phyloP scores from a whole-genome alignment of 2,888 invertebrate species.

The Taphrorychus bicolor region DNA sequence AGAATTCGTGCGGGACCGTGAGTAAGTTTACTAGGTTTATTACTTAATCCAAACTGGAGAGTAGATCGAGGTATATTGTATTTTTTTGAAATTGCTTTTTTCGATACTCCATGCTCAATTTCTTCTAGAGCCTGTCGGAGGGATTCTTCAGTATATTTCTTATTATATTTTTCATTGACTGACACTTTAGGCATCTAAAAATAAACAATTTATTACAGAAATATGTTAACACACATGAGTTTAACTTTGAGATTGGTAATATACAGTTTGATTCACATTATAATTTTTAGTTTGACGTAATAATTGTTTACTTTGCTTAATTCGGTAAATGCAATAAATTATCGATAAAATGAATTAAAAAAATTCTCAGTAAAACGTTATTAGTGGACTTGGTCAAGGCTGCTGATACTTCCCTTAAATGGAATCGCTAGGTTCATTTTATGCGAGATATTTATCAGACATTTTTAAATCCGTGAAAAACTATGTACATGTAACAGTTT shows the following conservation, averaged over 20 bases:
- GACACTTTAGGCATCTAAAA: not conserved
- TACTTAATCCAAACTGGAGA: constrained; percentile 23
- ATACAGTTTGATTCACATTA: not conserved
- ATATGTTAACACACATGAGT: not conserved
- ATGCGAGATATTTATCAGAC: not conserved
- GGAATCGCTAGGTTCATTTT: not conserved
- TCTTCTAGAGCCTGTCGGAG: constrained; percentile 18
- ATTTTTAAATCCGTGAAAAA: not conserved
- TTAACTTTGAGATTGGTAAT: not conserved
- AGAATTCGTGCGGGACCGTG: constrained; percentile 23
- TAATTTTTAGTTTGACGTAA: not conserved
- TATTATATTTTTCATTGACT: not conserved
- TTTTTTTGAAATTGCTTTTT: constrained; percentile 10
- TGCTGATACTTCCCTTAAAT: not conserved
- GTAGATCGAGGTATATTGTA: constrained; percentile 24
- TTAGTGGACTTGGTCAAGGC: not conserved
- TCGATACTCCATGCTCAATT: constrained; percentile 22
- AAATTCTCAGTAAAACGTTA: not conserved
- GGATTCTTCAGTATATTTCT: not conserved
- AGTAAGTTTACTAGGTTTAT: constrained; percentile 15
- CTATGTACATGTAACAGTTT: not conserved
- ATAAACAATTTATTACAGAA: not conserved
- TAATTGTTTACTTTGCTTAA: not conserved
- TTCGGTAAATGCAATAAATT: not conserved
- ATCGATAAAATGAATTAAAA: not conserved